These are phyloP conservation scores for Pantala flavescens DNA, from an alignment of 1,140 invertebrate genomes.

Conservation along the genomic window DNA sequence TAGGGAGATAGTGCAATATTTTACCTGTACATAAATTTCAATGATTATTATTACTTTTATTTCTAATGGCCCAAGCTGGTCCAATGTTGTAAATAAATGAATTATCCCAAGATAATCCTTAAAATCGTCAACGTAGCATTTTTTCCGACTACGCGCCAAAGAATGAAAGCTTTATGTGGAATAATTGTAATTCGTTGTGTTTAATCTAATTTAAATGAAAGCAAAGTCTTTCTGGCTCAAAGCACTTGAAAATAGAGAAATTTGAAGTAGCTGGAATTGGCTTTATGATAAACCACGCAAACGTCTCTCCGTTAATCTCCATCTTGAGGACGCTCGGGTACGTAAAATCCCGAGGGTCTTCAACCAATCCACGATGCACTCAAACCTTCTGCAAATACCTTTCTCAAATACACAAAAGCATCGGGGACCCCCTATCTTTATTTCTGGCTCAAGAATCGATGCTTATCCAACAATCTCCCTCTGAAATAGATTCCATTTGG, in stretches of 20 bases:
- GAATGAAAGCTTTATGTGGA: too few species aligned
- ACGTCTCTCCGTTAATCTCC: neutral
- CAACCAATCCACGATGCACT: neutral
- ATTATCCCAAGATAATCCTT: too few species aligned
- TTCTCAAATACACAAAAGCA: neutral
- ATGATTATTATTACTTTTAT: neutral
- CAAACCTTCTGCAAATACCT: neutral
- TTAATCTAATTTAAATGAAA: too few species aligned
- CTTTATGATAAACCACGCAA: too few species aligned
- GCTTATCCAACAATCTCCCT: neutral
- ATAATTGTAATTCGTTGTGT: too few species aligned
- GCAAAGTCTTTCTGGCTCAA: too few species aligned
- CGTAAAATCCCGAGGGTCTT: neutral
- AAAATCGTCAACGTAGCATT: too few species aligned
- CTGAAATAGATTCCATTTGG: neutral
- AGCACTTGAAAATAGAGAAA: too few species aligned
- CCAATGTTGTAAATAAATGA: too few species aligned
- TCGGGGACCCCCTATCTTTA: neutral
- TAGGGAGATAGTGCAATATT: conserved; percentile 9
- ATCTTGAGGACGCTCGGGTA: neutral
- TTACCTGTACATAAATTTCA: neutral
- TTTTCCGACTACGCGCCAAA: too few species aligned
- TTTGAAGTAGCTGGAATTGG: too few species aligned
- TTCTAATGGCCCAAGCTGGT: too few species aligned
- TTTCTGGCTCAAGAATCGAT: neutral